Conservation (phyloP, 1,140 invertebrate genomes). For the Archegozetes longisetosus region DNA sequence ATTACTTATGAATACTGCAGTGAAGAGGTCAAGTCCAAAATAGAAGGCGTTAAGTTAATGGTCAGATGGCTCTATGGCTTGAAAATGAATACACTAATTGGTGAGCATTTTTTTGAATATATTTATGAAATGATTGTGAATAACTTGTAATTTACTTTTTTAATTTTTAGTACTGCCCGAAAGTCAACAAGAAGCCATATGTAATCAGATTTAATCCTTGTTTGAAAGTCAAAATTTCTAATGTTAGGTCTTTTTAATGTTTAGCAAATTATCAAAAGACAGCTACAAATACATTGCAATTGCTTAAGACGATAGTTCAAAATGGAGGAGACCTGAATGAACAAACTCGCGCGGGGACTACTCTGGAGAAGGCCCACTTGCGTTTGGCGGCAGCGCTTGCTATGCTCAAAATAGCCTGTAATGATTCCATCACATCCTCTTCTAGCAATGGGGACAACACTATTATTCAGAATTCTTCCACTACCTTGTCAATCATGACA, state of each 20-base stretch:
- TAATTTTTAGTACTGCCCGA: slow-evolving; percentile 12
- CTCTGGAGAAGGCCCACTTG: slow-evolving; percentile 70
- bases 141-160: slow-evolving; percentile 1
- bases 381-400: slow-evolving; percentile 76
- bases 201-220: too few relatives aligned
- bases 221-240: too few relatives aligned
- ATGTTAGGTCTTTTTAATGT: too few relatives aligned
- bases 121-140: background rate
- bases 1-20: slow-evolving; percentile 59
- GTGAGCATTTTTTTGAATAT: background rate
- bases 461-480: background rate
- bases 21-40: slow-evolving; percentile 77
- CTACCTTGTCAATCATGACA: slow-evolving; percentile 15
- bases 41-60: slow-evolving; percentile 89
- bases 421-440: slow-evolving; percentile 14
- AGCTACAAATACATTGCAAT: slow-evolving; percentile 53
- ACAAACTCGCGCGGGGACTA: slow-evolving; percentile 34
- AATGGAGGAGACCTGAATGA: slow-evolving; percentile 68
- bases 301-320: slow-evolving; percentile 72
- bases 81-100: slow-evolving; percentile 34
- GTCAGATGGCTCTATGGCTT: slow-evolving; percentile 84
- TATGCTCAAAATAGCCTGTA: slow-evolving; percentile 55
- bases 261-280: slow-evolving; percentile 13
- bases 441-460: slow-evolving; percentile 12
- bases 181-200: slow-evolving; percentile 13